phyloP scores from a whole-genome alignment of 2,113 vertebrate species.

The Oreochromis aureus region DNA sequence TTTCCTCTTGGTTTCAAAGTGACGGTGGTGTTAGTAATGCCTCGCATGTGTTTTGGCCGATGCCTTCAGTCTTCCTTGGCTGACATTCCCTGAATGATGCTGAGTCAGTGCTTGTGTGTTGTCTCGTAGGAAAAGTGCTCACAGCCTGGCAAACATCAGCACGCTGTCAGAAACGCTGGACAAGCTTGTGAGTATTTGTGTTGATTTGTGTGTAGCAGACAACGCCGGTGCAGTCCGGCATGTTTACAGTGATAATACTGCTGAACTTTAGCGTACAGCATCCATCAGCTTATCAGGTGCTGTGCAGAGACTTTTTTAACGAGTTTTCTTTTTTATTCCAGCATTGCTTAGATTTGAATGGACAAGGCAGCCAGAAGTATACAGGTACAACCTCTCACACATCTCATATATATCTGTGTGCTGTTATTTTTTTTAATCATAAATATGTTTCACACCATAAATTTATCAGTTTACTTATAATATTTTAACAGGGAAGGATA shows the following conservation, averaged over 20 bases:
- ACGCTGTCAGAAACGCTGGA: slow-evolving; percentile 49
- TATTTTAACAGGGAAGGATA: not conserved
- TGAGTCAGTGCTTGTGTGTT: not conserved
- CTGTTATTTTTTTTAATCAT: not conserved
- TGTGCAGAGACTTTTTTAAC: not conserved
- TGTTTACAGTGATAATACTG: not conserved
- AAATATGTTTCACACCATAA: not conserved
- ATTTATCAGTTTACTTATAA: not conserved
- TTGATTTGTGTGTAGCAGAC: not conserved
- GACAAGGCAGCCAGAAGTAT: slow-evolving; percentile 52
- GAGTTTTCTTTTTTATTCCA: not conserved
- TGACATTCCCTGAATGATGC: not conserved
- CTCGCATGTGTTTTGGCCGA: not conserved
- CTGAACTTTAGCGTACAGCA: not conserved
- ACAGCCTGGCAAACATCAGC: slow-evolving; percentile 2
- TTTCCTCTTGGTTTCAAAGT: not conserved
- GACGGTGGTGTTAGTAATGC: not conserved
- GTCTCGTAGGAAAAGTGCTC: not conserved
- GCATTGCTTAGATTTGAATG: slow-evolving; percentile 68
- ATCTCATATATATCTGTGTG: not conserved
- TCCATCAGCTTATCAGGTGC: not conserved
- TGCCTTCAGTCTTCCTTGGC: not conserved
- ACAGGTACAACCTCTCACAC: slow-evolving; percentile 47
- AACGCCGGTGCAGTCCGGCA: not conserved
- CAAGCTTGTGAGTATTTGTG: slow-evolving; percentile 51